phyloP scores from a whole-genome alignment of 2,797 vertebrate genomes.

The Darevskia nairensis region DNA sequence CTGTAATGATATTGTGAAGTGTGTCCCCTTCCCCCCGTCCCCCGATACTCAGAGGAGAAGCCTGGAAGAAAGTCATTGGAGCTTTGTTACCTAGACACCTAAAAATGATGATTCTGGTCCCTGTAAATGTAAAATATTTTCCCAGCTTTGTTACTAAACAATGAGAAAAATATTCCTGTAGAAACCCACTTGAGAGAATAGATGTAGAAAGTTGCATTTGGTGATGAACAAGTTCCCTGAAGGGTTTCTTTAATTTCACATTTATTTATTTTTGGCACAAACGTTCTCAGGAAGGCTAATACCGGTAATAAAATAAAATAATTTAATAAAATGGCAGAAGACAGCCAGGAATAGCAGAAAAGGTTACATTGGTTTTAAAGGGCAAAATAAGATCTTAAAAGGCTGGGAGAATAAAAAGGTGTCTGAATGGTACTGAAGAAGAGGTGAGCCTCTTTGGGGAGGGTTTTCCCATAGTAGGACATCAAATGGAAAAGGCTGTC shows the following conservation, averaged over 20 bases:
- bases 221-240: not conserved
- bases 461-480: not conserved
- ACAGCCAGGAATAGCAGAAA: not conserved
- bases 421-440: not conserved
- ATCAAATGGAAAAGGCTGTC: not conserved
- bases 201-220: not conserved
- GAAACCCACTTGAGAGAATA: not conserved
- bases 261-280: not conserved
- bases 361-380: not conserved
- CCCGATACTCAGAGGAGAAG: not conserved
- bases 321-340: not conserved
- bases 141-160: not conserved
- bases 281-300: not conserved
- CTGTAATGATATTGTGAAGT: constrained; percentile 56
- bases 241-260: not conserved
- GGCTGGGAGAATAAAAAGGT: not conserved
- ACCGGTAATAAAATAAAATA: not conserved
- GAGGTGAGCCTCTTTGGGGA: not conserved
- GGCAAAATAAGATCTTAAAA: not conserved
- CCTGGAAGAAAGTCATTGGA: not conserved
- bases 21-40: not conserved
- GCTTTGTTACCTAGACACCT: not conserved
- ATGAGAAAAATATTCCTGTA: not conserved
- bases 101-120: not conserved
- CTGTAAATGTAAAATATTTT: not conserved